phyloP scores from a whole-genome alignment of 2,888 invertebrate species.

The Lumbricus terrestris region DNA sequence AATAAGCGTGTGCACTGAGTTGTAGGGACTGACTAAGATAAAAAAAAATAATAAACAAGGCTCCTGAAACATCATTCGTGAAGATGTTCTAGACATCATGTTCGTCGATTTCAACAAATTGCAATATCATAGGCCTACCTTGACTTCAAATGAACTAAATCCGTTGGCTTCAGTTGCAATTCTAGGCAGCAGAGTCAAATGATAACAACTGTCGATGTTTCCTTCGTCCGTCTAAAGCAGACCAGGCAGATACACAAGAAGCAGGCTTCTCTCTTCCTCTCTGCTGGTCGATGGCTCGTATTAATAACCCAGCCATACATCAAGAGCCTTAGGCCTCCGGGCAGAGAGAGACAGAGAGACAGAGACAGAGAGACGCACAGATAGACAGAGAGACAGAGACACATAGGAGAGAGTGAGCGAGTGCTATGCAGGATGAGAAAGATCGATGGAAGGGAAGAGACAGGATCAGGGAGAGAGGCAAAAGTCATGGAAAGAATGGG shows the following conservation, averaged over 20 bases:
- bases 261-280: not conserved
- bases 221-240: not conserved
- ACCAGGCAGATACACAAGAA: not conserved
- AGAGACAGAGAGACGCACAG: no score
- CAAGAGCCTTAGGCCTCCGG: not conserved
- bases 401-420: not conserved
- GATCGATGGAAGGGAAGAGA: not conserved
- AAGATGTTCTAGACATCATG: not conserved
- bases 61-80: not conserved
- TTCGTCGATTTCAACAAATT: no score
- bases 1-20: not conserved
- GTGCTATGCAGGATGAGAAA: not conserved
- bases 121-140: not conserved
- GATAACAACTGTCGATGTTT: not conserved
- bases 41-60: no score
- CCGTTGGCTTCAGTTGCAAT: not conserved
- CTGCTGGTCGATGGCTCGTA: no score
- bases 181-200: not conserved
- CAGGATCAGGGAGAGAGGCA: not conserved
- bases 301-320: not conserved
- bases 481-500: not conserved
- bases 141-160: not conserved
- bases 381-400: no score
- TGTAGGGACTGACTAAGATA: no score
- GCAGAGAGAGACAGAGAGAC: not conserved